Evolutionary conservation across 2,113 vertebrate species (phyloP).

Genomic region (Merops nubicus): DNA sequence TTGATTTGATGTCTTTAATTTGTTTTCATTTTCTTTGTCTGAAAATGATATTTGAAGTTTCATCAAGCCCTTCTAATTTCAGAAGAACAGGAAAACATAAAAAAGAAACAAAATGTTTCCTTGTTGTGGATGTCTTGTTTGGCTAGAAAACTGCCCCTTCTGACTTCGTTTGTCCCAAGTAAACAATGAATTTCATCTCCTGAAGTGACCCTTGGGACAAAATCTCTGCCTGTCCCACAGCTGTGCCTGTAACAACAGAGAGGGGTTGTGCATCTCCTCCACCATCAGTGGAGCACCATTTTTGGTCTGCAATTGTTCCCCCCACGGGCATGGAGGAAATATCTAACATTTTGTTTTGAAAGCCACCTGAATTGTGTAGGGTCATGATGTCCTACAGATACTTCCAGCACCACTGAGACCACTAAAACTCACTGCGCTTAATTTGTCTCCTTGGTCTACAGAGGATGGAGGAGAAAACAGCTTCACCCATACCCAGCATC

Average conservation of each 20-base stretch:
- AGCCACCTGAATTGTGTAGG: neutral
- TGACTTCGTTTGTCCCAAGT: neutral
- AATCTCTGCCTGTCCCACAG: neutral
- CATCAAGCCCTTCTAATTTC: neutral
- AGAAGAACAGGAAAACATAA: neutral
- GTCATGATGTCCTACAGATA: neutral
- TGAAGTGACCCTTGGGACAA: neutral
- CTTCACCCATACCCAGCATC: neutral
- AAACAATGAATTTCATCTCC: neutral
- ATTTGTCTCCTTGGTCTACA: neutral
- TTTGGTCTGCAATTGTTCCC: neutral
- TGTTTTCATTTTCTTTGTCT: neutral
- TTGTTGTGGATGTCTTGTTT: neutral
- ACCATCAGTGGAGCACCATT: neutral
- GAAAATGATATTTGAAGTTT: neutral
- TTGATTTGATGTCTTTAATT: neutral
- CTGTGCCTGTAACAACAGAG: fast-evolving
- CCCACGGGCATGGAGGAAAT: neutral
- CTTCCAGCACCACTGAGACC: neutral
- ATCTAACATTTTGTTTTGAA: neutral
- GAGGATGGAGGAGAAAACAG: neutral
- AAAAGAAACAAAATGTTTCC: neutral
- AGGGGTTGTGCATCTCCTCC: neutral
- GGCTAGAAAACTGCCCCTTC: neutral
- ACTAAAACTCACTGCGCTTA: neutral